Percentiles rank a stretch among this genome's conserved stretches.
Evolutionary conservation across 37 sponge, comb jelly and placozoan genomes (phyloP).

Genomic region (Bolinopsis microptera): DNA sequence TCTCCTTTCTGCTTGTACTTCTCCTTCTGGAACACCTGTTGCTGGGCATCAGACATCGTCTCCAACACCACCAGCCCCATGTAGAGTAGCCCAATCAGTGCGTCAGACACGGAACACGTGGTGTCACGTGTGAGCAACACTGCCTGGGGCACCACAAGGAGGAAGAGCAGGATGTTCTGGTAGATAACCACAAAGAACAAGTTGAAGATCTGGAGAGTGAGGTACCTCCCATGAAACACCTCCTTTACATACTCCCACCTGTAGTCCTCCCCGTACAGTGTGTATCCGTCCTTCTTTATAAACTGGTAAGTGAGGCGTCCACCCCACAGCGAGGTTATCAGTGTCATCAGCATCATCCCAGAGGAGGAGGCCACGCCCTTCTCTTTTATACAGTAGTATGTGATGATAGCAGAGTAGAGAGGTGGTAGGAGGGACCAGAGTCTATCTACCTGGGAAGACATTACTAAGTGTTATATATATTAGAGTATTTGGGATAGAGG

Average conservation of each 20-base stretch:
- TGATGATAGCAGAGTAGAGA: conserved; percentile 14
- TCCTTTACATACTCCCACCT: conserved; percentile 48
- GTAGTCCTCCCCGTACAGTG: conserved; percentile 57
- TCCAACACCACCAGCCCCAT: conserved; percentile 12
- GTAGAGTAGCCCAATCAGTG: not conserved
- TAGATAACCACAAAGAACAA: conserved; percentile 59
- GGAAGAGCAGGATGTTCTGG: conserved; percentile 52
- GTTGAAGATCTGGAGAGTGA: not conserved
- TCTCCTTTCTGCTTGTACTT: not conserved
- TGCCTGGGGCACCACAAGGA: conserved; percentile 20
- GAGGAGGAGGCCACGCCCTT: no score
- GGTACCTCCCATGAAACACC: not conserved
- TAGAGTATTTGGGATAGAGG: no score
- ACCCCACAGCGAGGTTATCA: conserved; percentile 10
- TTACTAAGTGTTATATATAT: not conserved
- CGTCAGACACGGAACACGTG: not conserved
- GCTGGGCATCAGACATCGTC: not conserved
- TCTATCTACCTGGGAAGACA: conserved; percentile 55
- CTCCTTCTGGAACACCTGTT: conserved; percentile 9
- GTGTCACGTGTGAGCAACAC: not conserved
- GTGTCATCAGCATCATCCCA: not conserved
- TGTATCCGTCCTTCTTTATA: conserved; percentile 37
- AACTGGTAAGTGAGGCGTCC: conserved; percentile 42
- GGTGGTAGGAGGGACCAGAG: conserved; percentile 52
- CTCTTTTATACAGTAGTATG: not conserved